Conservation (phyloP, 2,113 vertebrate genomes). For the Chitala chitala region DNA sequence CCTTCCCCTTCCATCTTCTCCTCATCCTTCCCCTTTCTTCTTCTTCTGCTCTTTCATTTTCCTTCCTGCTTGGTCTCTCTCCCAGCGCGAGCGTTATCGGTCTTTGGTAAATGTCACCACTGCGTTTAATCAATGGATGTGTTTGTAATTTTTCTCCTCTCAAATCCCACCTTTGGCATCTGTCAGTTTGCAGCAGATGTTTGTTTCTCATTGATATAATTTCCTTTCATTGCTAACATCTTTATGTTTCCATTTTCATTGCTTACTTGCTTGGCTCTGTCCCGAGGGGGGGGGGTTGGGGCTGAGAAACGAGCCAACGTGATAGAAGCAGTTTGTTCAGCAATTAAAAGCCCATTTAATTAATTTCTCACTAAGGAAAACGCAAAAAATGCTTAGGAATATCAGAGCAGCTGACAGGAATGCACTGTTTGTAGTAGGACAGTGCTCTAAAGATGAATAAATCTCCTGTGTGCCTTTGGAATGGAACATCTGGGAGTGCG, state of each 20-base stretch:
- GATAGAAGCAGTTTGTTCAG: no score
- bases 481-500: not conserved
- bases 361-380: no score
- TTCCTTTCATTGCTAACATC: no score
- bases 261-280: no score
- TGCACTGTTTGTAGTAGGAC: no score
- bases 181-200: not conserved
- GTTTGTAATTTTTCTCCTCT: not conserved
- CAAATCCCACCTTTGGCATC: not conserved
- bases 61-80: no score
- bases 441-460: not conserved
- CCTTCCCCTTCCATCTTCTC: not conserved
- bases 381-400: no score
- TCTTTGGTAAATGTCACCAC: constrained; percentile 6
- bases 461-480: not conserved
- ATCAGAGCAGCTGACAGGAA: no score
- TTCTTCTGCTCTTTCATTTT: not conserved
- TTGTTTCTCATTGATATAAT: not conserved
- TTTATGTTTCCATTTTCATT: no score
- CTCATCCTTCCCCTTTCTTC: not conserved
- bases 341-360: no score
- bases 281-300: no score
- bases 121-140: not conserved
- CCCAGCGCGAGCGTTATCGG: not conserved
- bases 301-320: no score